Evolutionary conservation across 2,888 invertebrate species (phyloP).

Genomic region (Cistogaster globosa): DNA sequence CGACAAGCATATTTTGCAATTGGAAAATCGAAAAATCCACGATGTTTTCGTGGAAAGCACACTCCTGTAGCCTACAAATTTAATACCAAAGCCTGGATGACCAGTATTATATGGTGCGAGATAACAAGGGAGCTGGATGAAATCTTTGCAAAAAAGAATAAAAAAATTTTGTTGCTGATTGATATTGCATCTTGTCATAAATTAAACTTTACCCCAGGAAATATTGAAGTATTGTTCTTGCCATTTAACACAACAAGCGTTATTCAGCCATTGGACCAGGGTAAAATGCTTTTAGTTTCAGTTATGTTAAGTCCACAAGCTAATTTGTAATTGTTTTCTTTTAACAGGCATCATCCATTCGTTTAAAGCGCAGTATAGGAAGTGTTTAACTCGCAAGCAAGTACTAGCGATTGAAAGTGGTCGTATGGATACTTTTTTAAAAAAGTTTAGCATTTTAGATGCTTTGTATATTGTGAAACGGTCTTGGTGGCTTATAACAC

Average conservation of each 20-base stretch:
- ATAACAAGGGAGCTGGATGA: constrained; percentile 16
- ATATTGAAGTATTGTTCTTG: neutral
- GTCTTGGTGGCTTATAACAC: neutral
- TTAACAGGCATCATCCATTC: neutral
- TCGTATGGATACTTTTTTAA: constrained; percentile 35
- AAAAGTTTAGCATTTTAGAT: neutral
- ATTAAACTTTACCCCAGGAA: neutral
- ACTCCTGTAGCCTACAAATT: too few relatives aligned
- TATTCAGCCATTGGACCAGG: neutral
- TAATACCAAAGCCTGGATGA: too few relatives aligned
- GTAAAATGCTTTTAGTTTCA: neutral
- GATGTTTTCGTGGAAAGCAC: constrained; percentile 30
- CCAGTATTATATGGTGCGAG: constrained; percentile 32
- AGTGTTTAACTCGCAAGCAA: constrained; percentile 19
- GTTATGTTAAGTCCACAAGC: too few relatives aligned
- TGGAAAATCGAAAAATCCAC: constrained; percentile 20
- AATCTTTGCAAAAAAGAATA: constrained; percentile 4
- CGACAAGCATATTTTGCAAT: constrained; percentile 14
- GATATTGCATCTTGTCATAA: constrained; percentile 9
- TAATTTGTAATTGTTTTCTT: neutral
- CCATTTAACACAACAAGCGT: neutral
- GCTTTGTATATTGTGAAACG: neutral
- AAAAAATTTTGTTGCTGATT: constrained; percentile 30
- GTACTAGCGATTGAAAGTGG: constrained; percentile 28
- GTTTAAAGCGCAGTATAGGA: constrained; percentile 10